phyloP scores from a whole-genome alignment of 2,113 vertebrate genomes.

The Silurus glanis region DNA sequence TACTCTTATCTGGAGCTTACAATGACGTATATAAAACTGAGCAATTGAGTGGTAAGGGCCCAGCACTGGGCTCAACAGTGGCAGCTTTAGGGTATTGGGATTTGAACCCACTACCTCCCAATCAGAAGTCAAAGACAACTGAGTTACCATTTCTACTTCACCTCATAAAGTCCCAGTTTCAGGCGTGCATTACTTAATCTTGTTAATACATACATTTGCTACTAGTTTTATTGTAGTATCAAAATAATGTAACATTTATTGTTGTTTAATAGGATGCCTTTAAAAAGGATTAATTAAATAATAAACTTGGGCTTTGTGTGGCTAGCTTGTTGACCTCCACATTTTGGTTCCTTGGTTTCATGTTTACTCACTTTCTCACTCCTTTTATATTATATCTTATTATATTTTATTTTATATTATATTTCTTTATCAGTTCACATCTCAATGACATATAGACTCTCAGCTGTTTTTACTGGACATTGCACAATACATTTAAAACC shows the following conservation, averaged over 20 bases:
- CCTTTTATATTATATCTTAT: too few relatives aligned
- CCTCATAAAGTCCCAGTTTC: neutral
- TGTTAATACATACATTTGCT: neutral
- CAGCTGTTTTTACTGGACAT: neutral
- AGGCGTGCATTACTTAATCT: neutral
- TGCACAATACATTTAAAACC: neutral
- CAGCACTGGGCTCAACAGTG: too few relatives aligned
- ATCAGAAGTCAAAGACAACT: too few relatives aligned
- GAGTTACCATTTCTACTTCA: neutral
- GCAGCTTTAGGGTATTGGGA: too few relatives aligned
- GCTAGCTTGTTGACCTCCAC: neutral
- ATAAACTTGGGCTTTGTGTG: neutral
- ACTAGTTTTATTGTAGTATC: neutral
- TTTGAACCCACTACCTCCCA: too few relatives aligned
- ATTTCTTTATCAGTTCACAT: neutral
- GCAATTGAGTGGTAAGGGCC: too few relatives aligned
- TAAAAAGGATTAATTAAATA: neutral
- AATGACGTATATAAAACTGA: too few relatives aligned
- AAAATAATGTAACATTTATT: neutral
- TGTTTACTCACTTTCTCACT: neutral
- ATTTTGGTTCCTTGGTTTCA: neutral
- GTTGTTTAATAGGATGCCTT: neutral
- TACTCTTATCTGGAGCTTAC: too few relatives aligned
- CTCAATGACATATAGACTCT: neutral
- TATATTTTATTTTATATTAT: too few relatives aligned